phyloP scores from a whole-genome alignment of 2,888 invertebrate species.

The Leptura quadrifasciata region DNA sequence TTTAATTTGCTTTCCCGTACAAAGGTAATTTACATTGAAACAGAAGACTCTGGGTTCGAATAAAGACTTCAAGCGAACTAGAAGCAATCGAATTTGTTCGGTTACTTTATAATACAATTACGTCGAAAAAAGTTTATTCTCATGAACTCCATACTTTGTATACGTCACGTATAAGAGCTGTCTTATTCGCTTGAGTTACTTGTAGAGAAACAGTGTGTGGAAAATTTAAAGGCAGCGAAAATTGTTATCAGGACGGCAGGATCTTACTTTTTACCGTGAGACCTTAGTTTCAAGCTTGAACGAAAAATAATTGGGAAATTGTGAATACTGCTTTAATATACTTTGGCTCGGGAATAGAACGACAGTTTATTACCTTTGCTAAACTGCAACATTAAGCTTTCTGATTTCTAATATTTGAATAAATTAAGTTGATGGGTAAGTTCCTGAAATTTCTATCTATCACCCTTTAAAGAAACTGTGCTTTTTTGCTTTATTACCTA shows the following conservation, averaged over 20 bases:
- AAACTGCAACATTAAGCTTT: background rate
- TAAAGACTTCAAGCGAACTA: constrained; percentile 46
- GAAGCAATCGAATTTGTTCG: constrained; percentile 46
- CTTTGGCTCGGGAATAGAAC: background rate
- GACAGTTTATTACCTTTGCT: background rate
- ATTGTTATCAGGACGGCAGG: background rate
- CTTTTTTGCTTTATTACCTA: too few species aligned
- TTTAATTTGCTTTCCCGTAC: constrained; percentile 12
- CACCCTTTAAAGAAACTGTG: too few species aligned
- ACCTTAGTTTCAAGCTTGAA: constrained; percentile 7
- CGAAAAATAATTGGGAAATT: constrained; percentile 3
- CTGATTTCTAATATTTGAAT: background rate
- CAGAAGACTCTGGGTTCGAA: constrained; percentile 15
- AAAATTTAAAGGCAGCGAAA: constrained; percentile 19
- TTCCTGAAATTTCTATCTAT: too few species aligned
- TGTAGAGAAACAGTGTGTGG: constrained; percentile 2
- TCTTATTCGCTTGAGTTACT: constrained; percentile 25
- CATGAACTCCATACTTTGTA: constrained; percentile 18
- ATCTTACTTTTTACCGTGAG: background rate
- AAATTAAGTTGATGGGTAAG: too few species aligned
- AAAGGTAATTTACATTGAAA: constrained; percentile 38
- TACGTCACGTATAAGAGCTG: constrained; percentile 14
- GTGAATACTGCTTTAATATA: background rate
- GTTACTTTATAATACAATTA: constrained; percentile 46
- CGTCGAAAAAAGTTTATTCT: constrained; percentile 40